Conservation (phyloP, 2,888 invertebrate species). For the Noctua fimbriata region DNA sequence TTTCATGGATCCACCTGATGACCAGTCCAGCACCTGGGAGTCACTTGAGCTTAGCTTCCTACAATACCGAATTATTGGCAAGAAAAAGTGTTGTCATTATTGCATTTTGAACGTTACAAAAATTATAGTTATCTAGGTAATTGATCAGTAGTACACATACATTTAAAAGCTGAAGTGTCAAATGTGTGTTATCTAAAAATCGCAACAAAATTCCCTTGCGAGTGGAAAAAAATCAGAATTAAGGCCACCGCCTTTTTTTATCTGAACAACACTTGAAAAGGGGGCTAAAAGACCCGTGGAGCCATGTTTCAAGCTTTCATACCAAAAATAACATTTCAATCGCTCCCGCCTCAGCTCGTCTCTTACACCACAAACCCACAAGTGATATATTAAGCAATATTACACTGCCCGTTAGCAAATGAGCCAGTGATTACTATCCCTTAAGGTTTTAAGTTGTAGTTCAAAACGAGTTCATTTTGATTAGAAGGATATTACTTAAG, state of each 20-base stretch:
- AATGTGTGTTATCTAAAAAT: not conserved
- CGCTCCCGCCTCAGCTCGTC: constrained; percentile 4
- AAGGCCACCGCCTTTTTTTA: not conserved
- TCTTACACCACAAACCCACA: not conserved
- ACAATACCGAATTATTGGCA: no score
- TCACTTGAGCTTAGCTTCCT: no score
- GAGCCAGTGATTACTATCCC: constrained; percentile 35
- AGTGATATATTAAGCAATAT: constrained; percentile 34
- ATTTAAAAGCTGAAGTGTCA: not conserved
- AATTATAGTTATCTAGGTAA: not conserved
- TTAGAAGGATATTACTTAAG: constrained; percentile 33
- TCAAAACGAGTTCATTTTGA: constrained; percentile 28
- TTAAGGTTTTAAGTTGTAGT: constrained; percentile 28
- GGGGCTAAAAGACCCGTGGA: not conserved
- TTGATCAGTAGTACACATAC: not conserved
- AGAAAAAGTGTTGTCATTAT: not conserved
- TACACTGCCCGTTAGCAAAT: constrained; percentile 40
- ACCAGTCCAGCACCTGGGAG: not conserved
- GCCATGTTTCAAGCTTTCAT: not conserved
- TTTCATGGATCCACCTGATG: not conserved
- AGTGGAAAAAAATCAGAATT: not conserved
- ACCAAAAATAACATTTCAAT: not conserved
- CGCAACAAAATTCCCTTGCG: not conserved
- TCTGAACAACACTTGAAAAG: not conserved
- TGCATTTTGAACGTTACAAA: not conserved